Evolutionary conservation across 2,888 invertebrate genomes (phyloP), one percentile per base, ranked within the genome.

Genomic region (Polietes domitor): DNA sequence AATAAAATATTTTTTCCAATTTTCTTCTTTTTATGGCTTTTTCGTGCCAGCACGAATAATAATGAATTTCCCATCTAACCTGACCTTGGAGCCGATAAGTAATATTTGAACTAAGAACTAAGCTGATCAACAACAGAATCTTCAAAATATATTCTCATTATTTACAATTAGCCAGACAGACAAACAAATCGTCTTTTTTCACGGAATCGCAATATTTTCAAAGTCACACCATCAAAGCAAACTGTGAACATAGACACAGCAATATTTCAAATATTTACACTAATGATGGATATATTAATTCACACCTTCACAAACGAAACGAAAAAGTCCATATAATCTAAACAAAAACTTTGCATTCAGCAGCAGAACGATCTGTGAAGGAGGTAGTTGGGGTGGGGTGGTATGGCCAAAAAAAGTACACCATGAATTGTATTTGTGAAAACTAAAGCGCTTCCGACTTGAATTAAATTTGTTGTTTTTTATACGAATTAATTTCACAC

Each of bases 261-360:
- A 43, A 26, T 7, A 32, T 19, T 72, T 50, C 58, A 78, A 77
- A 78, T n/a, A 26, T 61, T 61, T 61, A n/a, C 47, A 47, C 17
- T 77, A 58, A 12, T 77, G 70, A 81, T 73, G 37, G 26, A 50
- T 74, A 9, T 77, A 77, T 73, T 61, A 77, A 77, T 82, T 82
- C 12, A 61, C 77, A 82, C 77, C 73, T 82, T 26, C 3, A 24
- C n/a, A n/a, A 41, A 24, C 26, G 28, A 47, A 50, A 47, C 12
- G 26, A 12, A 28, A 70, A 28, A 50, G 15, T 21, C 10, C 21
- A 70, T 15, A 47, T n/a, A 47, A 47, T n/a, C n/a, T n/a, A 47
- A 47, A 47, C 41, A 41, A 47, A 37, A 47, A 47, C n/a, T 12
- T 47, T 47, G 47, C 15, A 2, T n/a, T 47, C n/a, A n/a, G n/a